Evolutionary conservation across 2,888 invertebrate species (phyloP).

Genomic region (Pseudococcus jackbeardsleyi): DNA sequence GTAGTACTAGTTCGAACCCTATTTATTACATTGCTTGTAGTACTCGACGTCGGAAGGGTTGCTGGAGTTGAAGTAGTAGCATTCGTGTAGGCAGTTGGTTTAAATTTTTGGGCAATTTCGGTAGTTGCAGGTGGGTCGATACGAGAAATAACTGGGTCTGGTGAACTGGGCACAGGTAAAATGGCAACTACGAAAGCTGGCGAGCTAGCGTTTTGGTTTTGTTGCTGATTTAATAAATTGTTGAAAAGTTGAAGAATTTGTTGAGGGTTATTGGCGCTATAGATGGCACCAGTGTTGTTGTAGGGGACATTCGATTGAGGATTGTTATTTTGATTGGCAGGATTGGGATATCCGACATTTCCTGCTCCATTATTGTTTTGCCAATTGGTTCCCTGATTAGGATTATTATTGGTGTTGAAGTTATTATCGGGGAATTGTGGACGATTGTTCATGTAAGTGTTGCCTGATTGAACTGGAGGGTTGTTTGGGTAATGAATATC

Average conservation of each 20-base stretch:
- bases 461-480: conserved; percentile 3
- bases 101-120: not conserved
- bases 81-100: not conserved
- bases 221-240: conserved; percentile 12
- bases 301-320: not conserved
- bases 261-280: conserved; percentile 26
- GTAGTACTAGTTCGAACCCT: not conserved
- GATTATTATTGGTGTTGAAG: not conserved
- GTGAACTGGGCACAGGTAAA: conserved; percentile 5
- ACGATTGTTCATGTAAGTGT: not conserved
- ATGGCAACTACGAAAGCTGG: conserved; percentile 22
- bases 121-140: not conserved
- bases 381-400: not conserved
- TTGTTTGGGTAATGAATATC: conserved; percentile 7
- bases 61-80: not conserved
- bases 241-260: conserved; percentile 37
- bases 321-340: not conserved
- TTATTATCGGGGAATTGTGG: not conserved
- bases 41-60: not conserved
- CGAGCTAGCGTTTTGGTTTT: not conserved
- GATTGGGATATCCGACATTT: not conserved
- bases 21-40: conserved; percentile 1
- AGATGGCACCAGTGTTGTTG: conserved; percentile 11
- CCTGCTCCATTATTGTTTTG: not conserved
- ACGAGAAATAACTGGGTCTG: not conserved